phyloP scores from a whole-genome alignment of 2,113 vertebrate species.

The Megaleporinus macrocephalus region DNA sequence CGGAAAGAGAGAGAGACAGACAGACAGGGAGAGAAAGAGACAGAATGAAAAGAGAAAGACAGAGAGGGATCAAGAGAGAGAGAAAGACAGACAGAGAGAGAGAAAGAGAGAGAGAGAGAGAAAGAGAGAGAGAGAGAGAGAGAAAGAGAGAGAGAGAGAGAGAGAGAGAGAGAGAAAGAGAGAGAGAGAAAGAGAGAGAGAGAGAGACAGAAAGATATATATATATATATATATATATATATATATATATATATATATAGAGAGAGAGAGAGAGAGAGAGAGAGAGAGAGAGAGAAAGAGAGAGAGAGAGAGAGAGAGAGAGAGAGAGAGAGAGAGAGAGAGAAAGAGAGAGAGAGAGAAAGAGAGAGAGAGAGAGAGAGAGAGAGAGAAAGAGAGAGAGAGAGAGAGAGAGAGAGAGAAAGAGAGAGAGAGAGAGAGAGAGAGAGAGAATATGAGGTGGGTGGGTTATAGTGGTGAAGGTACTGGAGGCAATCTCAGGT shows the following conservation, averaged over 20 bases:
- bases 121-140: not conserved
- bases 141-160: no score
- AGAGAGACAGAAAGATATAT: no score
- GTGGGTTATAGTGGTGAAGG: conserved; percentile 24
- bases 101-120: not conserved
- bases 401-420: not conserved
- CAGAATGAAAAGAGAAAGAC: not conserved
- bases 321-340: not conserved
- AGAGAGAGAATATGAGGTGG: not conserved
- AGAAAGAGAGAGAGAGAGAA: not conserved
- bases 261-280: not conserved
- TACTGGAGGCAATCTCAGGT: conserved; percentile 36
- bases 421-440: not conserved
- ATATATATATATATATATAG: no score
- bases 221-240: no score
- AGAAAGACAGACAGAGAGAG: not conserved
- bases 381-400: not conserved
- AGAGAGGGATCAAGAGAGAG: not conserved
- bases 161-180: not conserved
- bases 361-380: not conserved
- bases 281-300: not conserved
- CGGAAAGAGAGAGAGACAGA: no score
- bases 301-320: not conserved
- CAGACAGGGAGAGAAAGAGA: not conserved
- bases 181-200: not conserved